Conservation (phyloP, 2,888 invertebrate species). For the Tetranychus piercei region DNA sequence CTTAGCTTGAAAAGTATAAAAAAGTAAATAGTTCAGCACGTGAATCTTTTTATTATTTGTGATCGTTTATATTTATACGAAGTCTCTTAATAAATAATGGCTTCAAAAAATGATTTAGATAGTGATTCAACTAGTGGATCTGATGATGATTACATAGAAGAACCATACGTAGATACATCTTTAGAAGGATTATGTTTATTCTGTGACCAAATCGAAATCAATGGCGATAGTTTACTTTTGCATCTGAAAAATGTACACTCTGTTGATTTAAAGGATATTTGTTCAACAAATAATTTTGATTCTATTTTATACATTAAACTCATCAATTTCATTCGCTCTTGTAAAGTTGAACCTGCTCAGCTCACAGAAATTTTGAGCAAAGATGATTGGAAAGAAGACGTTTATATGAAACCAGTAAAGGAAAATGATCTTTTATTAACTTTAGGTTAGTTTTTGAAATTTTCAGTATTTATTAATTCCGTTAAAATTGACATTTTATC, state of each 20-base stretch:
- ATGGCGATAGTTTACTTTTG: not conserved
- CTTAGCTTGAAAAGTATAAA: too few relatives aligned
- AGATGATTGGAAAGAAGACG: constrained; percentile 51
- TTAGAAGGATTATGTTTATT: constrained; percentile 44
- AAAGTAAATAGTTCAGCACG: too few relatives aligned
- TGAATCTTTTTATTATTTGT: too few relatives aligned
- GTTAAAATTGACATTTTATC: not conserved
- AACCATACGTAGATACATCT: constrained; percentile 10
- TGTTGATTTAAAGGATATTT: constrained; percentile 34
- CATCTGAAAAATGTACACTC: constrained; percentile 18
- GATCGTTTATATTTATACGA: too few relatives aligned
- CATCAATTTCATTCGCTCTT: constrained; percentile 52
- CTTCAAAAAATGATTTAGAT: not conserved
- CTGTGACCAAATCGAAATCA: constrained; percentile 44
- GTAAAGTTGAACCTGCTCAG: constrained; percentile 21
- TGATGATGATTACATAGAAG: constrained; percentile 15
- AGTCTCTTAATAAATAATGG: too few relatives aligned
- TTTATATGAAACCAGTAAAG: constrained; percentile 51
- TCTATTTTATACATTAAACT: constrained; percentile 46
- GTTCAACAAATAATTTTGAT: constrained; percentile 42
- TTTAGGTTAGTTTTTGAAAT: constrained; percentile 43
- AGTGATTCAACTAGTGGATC: not conserved
- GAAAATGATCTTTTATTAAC: constrained; percentile 62
- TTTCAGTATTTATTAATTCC: not conserved
- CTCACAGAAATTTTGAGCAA: constrained; percentile 18